Base-by-base conservation (phyloP, 2,888 invertebrate genomes). In the Pollenia griseotomentosa region DNA sequence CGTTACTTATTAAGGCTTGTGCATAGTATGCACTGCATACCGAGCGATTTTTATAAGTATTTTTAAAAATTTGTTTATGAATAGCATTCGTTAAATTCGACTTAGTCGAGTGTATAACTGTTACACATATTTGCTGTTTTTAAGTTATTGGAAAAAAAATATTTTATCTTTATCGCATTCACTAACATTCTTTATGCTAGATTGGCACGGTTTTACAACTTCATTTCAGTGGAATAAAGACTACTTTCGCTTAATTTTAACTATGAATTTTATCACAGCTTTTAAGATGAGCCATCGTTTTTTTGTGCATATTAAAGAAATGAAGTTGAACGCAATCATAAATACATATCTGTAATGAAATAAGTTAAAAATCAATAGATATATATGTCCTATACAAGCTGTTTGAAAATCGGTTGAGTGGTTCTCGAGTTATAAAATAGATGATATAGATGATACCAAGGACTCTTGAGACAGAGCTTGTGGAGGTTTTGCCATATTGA, bases 111-210 rank as follows among this genome's bases (percentile, higher is more conserved):
- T 14, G 12, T 6, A 11, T 6, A 33, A 33, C 6, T 33, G 33
- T 33, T 33, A 33, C 33, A 33, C 33, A 33, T 6, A 33, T 33
- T 33, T 33, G 33, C 6, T 33, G 33, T 33, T 33, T 33, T 33
- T 0, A 33, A 33, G 33, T 40, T 10, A 33, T n/a, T 14, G 33
- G 40, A 1, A 40, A 33, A n/a, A 51, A 6, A 40, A 40, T 16
- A 40, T 61, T 74, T 75, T 71, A 77, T 78, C 78, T 78, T 78
- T 66, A 75, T 83, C 16, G 61, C 77, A 83, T 83, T 70, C 61
- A 44, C 68, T 68, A 51, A 44, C 68, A 66, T 68, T 44, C 44
- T 42, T 57, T 40, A 61, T 75, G n/a, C 44, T 11, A 63, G 57
- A 73, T 66, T 71, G 65, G 65, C 63, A 66, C 33, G 51, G 12